phyloP scores from a whole-genome alignment of 2,797 vertebrate genomes.

The Notoglanidium macrostoma region DNA sequence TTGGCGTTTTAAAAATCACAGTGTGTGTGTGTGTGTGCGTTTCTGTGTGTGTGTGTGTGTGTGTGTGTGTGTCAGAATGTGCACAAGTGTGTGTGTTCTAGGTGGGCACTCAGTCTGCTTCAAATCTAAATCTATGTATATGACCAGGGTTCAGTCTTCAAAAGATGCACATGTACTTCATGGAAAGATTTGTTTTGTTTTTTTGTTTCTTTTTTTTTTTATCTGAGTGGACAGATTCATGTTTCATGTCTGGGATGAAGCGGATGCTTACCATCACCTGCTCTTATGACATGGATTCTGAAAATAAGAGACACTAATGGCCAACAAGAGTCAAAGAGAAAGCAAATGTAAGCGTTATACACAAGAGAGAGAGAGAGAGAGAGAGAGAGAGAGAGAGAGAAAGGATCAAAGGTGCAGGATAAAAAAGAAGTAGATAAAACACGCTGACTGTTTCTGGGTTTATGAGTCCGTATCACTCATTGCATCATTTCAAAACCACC shows the following conservation, averaged over 20 bases:
- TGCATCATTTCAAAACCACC: slow-evolving; percentile 16
- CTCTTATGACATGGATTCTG: slow-evolving; percentile 34
- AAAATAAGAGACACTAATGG: slow-evolving; percentile 14
- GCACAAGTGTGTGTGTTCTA: no score
- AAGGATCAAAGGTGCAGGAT: slow-evolving; percentile 22
- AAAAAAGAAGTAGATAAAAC: slow-evolving; percentile 26
- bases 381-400: background rate
- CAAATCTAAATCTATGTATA: background rate
- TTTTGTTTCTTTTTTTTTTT: background rate
- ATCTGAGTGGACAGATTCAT: background rate
- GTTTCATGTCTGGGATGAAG: background rate
- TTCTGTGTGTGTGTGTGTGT: no score
- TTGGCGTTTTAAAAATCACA: no score
- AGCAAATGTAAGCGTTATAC: background rate
- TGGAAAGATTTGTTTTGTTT: no score
- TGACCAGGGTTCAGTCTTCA: background rate
- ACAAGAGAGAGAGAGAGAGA: background rate
- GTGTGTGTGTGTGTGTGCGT: no score
- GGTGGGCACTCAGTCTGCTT: background rate
- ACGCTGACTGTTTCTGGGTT: slow-evolving; percentile 30
- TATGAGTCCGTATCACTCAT: slow-evolving; percentile 23
- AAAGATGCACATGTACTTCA: background rate
- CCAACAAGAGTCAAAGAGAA: background rate
- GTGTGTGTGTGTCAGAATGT: no score
- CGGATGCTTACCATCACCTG: slow-evolving; percentile 10